A percentile compares a stretch with the other conserved stretches of the same genome.
Conservation (phyloP, 2,797 vertebrate genomes). For the Danio albolineatus region DNA sequence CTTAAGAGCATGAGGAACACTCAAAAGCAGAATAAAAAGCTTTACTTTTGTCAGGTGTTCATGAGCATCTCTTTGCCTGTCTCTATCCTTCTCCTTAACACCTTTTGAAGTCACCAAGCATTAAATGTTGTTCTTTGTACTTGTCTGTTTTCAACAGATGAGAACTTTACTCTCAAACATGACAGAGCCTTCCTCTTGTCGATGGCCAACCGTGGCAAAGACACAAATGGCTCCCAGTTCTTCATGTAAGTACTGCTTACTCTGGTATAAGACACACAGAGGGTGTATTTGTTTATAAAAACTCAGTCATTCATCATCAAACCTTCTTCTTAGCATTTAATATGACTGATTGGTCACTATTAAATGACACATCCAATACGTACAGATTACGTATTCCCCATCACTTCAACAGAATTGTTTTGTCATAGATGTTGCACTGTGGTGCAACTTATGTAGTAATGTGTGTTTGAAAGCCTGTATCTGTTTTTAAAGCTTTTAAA, state of each 20-base stretch:
- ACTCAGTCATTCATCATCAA: slow-evolving; percentile 52
- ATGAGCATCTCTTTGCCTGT: slow-evolving; percentile 34
- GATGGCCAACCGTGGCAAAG: slow-evolving; percentile 99
- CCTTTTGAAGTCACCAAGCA: slow-evolving; percentile 39
- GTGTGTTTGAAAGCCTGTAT: neutral
- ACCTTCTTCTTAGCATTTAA: slow-evolving; percentile 55
- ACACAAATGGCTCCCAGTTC: slow-evolving; percentile 99
- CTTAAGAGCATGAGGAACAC: slow-evolving; percentile 10
- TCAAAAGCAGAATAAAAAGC: slow-evolving; percentile 16
- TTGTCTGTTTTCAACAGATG: slow-evolving; percentile 83
- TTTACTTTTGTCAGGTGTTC: slow-evolving; percentile 9
- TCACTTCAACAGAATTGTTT: slow-evolving; percentile 7
- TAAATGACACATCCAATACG: slow-evolving; percentile 51
- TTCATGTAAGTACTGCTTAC: slow-evolving; percentile 92
- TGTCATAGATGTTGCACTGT: neutral
- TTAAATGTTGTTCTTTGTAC: slow-evolving; percentile 51
- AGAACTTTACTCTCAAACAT: slow-evolving; percentile 99
- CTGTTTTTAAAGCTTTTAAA: neutral
- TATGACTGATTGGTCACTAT: slow-evolving; percentile 51
- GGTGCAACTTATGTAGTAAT: neutral
- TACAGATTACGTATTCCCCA: slow-evolving; percentile 16
- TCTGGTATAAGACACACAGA: neutral
- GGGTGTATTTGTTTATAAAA: slow-evolving; percentile 59
- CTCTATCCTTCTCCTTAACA: slow-evolving; percentile 36
- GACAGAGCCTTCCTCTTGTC: slow-evolving; percentile 98